phyloP scores from a whole-genome alignment of 2,797 vertebrate genomes.

The Acrossocheilus fasciatus region DNA sequence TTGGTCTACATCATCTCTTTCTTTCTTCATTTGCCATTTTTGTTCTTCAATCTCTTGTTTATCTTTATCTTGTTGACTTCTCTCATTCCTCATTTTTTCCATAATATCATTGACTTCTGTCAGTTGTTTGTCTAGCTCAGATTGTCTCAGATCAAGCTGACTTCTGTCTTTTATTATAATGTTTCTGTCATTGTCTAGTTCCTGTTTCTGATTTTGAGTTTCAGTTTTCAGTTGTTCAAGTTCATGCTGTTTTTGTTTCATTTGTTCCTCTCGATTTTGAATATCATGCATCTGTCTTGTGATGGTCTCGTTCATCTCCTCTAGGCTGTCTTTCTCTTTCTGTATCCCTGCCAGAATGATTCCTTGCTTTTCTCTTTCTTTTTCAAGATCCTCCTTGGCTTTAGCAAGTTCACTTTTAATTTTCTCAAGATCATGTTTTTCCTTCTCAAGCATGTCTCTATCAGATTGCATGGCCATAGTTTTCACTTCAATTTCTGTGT shows the following conservation, averaged over 20 bases:
- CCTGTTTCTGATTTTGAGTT: too few relatives aligned
- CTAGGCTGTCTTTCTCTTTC: background rate
- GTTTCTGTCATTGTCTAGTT: background rate
- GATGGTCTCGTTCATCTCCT: conserved; percentile 3
- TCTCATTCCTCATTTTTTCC: background rate
- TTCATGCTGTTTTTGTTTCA: background rate
- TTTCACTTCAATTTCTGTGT: background rate
- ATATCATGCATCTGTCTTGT: background rate
- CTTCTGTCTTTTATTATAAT: background rate
- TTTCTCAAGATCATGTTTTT: background rate
- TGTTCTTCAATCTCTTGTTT: background rate
- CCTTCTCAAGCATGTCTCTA: background rate
- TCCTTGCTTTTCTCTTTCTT: too few relatives aligned
- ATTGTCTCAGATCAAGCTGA: background rate
- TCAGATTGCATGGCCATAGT: background rate
- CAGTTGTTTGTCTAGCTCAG: background rate
- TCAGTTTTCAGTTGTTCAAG: background rate
- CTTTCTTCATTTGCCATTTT: background rate
- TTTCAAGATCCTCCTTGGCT: background rate
- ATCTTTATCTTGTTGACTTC: background rate
- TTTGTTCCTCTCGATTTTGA: conserved; percentile 10
- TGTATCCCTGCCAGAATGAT: background rate
- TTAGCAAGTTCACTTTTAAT: background rate
- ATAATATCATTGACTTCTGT: background rate
- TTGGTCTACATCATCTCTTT: background rate